These are phyloP conservation scores for Phylloscopus whistleri DNA, from an alignment of 2,113 vertebrate genomes.

Conservation along the genomic window DNA sequence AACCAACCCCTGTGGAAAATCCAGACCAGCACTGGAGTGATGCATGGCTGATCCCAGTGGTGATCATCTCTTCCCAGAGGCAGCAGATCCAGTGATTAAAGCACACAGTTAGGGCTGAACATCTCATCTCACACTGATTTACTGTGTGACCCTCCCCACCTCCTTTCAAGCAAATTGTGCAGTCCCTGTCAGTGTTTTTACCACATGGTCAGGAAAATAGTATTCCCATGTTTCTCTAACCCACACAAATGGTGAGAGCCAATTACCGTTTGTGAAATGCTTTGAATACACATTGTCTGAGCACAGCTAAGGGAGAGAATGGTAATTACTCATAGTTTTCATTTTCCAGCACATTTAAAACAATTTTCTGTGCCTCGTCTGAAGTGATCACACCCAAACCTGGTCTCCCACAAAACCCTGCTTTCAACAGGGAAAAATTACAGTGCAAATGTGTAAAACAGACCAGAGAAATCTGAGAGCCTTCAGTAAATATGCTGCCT, in stretches of 20 bases:
- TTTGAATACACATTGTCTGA: not conserved
- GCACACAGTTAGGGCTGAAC: not conserved
- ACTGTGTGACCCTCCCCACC: not conserved
- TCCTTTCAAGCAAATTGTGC: not conserved
- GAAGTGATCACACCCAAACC: not conserved
- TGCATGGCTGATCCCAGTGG: not conserved
- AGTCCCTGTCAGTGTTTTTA: not conserved
- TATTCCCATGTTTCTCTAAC: not conserved
- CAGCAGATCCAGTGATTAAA: not conserved
- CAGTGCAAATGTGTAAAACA: not conserved
- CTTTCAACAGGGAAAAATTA: not conserved
- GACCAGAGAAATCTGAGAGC: not conserved
- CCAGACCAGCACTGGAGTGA: not conserved
- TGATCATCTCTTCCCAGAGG: not conserved
- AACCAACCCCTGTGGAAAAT: not conserved
- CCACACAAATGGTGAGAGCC: not conserved
- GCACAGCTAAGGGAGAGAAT: not conserved
- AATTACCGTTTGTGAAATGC: not conserved
- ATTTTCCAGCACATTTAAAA: conserved; percentile 4
- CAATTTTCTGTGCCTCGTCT: not conserved
- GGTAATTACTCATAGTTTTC: conserved; percentile 15
- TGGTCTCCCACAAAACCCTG: not conserved
- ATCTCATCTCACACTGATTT: not conserved
- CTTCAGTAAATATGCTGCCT: not conserved
- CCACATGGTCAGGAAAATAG: not conserved